phyloP scores from a whole-genome alignment of 2,888 invertebrate species.

The Falcaria lacertinaria region DNA sequence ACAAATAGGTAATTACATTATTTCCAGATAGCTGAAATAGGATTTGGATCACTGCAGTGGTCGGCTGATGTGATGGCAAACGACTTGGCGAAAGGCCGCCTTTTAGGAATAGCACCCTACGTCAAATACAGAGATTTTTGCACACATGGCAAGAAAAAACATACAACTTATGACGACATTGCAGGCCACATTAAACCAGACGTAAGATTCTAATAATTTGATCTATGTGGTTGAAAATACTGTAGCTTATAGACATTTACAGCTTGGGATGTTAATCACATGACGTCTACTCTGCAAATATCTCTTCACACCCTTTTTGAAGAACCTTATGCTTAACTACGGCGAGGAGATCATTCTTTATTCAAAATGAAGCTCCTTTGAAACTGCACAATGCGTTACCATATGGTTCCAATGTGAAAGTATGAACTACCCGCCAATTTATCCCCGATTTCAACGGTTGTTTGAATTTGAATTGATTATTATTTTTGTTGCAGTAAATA shows the following conservation, averaged over 20 bases:
- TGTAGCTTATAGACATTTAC: too few species aligned
- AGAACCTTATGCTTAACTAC: too few species aligned
- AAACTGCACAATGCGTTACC: too few species aligned
- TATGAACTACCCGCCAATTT: too few species aligned
- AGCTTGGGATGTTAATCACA: too few species aligned
- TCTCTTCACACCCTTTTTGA: too few species aligned
- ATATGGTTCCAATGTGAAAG: too few species aligned
- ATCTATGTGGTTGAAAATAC: background rate
- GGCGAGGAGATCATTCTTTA: too few species aligned
- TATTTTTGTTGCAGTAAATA: constrained; percentile 10
- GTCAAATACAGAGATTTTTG: constrained; percentile 90
- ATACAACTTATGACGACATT: constrained; percentile 84
- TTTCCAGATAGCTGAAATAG: constrained; percentile 26
- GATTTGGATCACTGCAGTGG: constrained; percentile 16
- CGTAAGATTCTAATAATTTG: constrained; percentile 16
- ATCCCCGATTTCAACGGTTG: too few species aligned
- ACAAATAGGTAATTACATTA: background rate
- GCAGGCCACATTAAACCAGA: constrained; percentile 80
- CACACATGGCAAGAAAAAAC: constrained; percentile 81
- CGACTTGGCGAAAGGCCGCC: constrained; percentile 70
- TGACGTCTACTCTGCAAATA: too few species aligned
- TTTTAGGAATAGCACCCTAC: constrained; percentile 89
- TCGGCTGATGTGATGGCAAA: constrained; percentile 21
- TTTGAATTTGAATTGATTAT: too few species aligned
- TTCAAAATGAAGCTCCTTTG: too few species aligned